phyloP scores from a whole-genome alignment of 2,797 vertebrate genomes.

The Balearica regulorum region DNA sequence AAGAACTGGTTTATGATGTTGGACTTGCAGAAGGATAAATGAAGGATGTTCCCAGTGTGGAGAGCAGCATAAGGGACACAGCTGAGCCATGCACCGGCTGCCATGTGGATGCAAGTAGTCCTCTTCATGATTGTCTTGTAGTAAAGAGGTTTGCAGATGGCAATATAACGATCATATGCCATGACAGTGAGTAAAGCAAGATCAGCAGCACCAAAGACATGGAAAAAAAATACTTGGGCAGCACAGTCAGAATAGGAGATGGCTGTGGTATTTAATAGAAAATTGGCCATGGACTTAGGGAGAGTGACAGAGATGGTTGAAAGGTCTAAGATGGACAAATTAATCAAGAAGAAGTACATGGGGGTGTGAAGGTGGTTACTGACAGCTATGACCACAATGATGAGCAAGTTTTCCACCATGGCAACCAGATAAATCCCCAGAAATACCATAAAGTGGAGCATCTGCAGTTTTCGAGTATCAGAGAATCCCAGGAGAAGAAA shows the following conservation, averaged over 20 bases:
- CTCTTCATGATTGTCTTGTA: not conserved
- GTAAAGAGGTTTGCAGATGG: not conserved
- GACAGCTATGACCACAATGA: not conserved
- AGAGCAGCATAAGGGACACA: not conserved
- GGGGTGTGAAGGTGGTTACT: not conserved
- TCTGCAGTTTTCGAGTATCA: not conserved
- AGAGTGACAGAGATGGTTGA: not conserved
- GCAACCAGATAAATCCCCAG: not conserved
- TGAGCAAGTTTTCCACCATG: not conserved
- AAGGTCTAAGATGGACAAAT: constrained; percentile 8
- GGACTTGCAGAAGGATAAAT: not conserved
- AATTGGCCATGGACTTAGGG: not conserved
- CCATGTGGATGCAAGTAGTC: not conserved
- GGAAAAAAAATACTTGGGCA: not conserved
- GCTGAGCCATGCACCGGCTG: not conserved
- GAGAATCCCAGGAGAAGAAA: not conserved
- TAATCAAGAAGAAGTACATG: constrained; percentile 12
- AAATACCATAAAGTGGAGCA: not conserved
- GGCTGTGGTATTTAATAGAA: not conserved
- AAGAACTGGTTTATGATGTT: not conserved
- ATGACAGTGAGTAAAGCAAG: not conserved
- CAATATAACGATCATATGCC: not conserved
- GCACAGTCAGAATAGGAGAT: not conserved
- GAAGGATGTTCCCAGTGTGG: not conserved
- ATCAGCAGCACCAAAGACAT: not conserved